These are phyloP conservation scores for Nymphalis c-album DNA, from an alignment of 2,888 invertebrate genomes.

Conservation along the genomic window DNA sequence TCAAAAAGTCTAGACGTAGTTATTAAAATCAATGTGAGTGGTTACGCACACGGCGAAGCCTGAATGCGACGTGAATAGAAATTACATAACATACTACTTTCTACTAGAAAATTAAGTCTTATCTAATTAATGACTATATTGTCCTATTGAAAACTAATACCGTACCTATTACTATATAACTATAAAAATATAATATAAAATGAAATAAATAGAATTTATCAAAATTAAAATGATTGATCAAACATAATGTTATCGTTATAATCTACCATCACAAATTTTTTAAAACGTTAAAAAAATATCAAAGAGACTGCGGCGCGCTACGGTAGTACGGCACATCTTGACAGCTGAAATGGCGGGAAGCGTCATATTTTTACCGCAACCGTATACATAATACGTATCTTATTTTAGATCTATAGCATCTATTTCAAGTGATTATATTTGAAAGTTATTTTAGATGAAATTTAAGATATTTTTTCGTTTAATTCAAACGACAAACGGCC, in stretches of 20 bases:
- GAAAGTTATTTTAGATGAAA: constrained; percentile 5
- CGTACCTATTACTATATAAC: not conserved
- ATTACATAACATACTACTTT: constrained; percentile 7
- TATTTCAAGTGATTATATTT: constrained; percentile 10
- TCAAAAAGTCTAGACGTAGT: not conserved
- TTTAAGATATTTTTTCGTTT: constrained; percentile 1
- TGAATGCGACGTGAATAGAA: not conserved
- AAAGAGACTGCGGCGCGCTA: not conserved
- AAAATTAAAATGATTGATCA: constrained; percentile 2
- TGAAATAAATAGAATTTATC: not conserved
- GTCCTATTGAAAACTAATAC: not conserved
- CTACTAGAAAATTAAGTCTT: constrained; percentile 4
- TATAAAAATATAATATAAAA: not conserved
- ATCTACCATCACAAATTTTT: constrained; percentile 23
- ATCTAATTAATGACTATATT: not conserved
- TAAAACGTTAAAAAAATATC: constrained; percentile 26
- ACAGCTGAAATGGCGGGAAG: constrained; percentile 49
- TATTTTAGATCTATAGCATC: constrained; percentile 7
- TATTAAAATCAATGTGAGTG: not conserved
- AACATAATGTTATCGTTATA: constrained; percentile 10
- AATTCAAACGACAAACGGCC: not conserved
- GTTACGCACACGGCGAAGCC: constrained; percentile 1
- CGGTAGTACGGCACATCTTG: constrained; percentile 23
- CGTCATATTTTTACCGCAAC: constrained; percentile 33
- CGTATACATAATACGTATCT: constrained; percentile 3